Evolutionary conservation across 1,140 invertebrate genomes (phyloP), one percentile per base, ranked within the genome.

Genomic region (Rhagoletis pomonella): DNA sequence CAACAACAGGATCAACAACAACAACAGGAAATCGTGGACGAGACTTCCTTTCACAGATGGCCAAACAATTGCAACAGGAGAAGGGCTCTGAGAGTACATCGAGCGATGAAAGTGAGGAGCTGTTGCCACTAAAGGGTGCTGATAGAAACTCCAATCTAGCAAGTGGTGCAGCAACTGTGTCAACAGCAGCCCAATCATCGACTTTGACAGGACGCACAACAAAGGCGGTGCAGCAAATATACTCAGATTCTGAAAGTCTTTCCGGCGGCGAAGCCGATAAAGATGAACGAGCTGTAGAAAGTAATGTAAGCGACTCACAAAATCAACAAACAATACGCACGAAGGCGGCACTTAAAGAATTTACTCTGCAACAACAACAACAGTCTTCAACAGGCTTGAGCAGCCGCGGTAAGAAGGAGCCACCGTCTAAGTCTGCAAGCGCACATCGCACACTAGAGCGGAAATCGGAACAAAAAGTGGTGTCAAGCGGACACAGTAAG

Each of bases 261-360:
- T 86, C 89, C 1, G 84, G 55, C 59, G 91, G 93, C 50, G 92
- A 93, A 92, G 50, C 17, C 17, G 84, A 88, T 47, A 89, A 89
- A 73, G 91, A 91, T 50, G 89, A 89, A 88, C 87, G 89, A 4
- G 89, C 91, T 2, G 94, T 94, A 90, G 94, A 94, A 86, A 95
- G 94, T 89, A 94, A 93, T 64, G 94, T 94, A 0, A 95, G 94
- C 89, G 96, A 96, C 91, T 96, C 96, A 1, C 95, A 96, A 87
- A 94, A 94, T 87, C 96, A 96, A 93, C 95, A 93, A 90, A 93
- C 94, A 86, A 94, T 94, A 86, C 94, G 96, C 88, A 97, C 97
- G 3, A 97, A 97, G 93, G 97, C 96, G 10, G 96, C 97, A 10
- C 95, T 97, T 89, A 97, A 97, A 93, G 96, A 97, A 89, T 97